Conservation (phyloP, 2,113 vertebrate species). For the Mesoclemmys tuberculata region DNA sequence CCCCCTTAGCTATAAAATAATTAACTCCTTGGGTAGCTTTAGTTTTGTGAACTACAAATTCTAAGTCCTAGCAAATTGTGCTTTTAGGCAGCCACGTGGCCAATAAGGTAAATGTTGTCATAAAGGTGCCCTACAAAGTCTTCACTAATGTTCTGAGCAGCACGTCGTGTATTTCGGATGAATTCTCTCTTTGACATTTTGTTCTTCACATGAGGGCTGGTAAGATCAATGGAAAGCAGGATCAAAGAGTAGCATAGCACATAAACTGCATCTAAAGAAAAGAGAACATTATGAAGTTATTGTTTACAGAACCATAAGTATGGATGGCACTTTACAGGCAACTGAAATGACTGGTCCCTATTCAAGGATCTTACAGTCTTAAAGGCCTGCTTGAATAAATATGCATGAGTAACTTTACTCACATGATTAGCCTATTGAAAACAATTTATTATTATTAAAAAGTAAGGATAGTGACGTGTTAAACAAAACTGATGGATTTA, state of each 20-base stretch:
- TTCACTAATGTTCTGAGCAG: slow-evolving; percentile 96
- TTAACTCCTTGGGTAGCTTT: slow-evolving; percentile 57
- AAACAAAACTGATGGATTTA: slow-evolving; percentile 18
- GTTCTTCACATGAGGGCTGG: slow-evolving; percentile 98
- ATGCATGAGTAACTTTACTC: neutral
- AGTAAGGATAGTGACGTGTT: neutral
- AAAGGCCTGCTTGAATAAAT: neutral
- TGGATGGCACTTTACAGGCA: neutral
- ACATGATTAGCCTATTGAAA: neutral
- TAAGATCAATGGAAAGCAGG: slow-evolving; percentile 97
- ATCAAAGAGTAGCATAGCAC: slow-evolving; percentile 99
- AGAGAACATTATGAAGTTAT: slow-evolving; percentile 40
- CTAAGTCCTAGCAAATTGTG: slow-evolving; percentile 74
- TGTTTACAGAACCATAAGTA: neutral
- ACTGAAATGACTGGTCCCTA: neutral
- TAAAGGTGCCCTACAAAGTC: slow-evolving; percentile 99
- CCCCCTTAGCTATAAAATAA: slow-evolving; percentile 71
- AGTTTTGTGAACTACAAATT: slow-evolving; percentile 66
- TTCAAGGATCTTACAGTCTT: neutral
- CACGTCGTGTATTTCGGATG: slow-evolving; percentile 96
- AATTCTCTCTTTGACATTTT: slow-evolving; percentile 99
- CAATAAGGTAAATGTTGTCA: slow-evolving; percentile 99
- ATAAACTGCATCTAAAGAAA: slow-evolving; percentile 92
- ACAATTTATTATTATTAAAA: neutral
- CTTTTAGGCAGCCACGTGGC: slow-evolving; percentile 95